Conservation (phyloP, 2,888 invertebrate species). For the Dicycla oo region DNA sequence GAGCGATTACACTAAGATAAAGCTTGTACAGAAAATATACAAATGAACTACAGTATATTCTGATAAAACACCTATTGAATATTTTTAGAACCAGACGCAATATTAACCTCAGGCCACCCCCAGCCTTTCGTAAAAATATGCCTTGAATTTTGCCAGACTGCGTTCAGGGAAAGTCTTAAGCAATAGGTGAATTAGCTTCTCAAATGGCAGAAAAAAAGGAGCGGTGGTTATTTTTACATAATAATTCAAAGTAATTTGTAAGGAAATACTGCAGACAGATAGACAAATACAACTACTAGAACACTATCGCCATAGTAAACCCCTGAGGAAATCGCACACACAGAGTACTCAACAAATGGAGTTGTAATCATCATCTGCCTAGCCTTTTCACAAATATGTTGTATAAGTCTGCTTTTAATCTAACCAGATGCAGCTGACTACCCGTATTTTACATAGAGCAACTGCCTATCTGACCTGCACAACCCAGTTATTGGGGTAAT, state of each 20-base stretch:
- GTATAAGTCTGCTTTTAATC: too few relatives aligned
- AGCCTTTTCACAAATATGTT: too few relatives aligned
- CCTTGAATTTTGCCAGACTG: background rate
- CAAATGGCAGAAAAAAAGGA: conserved; percentile 47
- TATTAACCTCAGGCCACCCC: conserved; percentile 3
- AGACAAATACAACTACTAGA: conserved; percentile 8
- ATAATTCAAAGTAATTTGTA: conserved; percentile 8
- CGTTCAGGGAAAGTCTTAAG: conserved; percentile 2
- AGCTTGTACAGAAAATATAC: background rate
- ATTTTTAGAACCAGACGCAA: background rate
- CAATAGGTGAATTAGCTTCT: conserved; percentile 4
- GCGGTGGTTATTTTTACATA: conserved; percentile 5
- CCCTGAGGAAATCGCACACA: conserved; percentile 1
- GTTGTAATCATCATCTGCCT: too few relatives aligned
- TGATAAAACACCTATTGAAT: conserved; percentile 3
- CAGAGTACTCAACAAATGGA: too few relatives aligned
- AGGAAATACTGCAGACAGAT: conserved; percentile 7
- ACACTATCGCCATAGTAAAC: conserved; percentile 5
- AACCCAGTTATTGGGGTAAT: too few relatives aligned
- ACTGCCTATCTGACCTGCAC: too few relatives aligned
- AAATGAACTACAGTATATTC: conserved; percentile 21
- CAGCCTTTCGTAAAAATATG: background rate
- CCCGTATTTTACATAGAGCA: too few relatives aligned
- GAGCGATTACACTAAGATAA: conserved; percentile 18
- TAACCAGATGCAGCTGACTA: too few relatives aligned